Evolutionary conservation across 2,888 invertebrate genomes (phyloP), one percentile per base, ranked within the genome.

Genomic region (Melanostoma mellinum): DNA sequence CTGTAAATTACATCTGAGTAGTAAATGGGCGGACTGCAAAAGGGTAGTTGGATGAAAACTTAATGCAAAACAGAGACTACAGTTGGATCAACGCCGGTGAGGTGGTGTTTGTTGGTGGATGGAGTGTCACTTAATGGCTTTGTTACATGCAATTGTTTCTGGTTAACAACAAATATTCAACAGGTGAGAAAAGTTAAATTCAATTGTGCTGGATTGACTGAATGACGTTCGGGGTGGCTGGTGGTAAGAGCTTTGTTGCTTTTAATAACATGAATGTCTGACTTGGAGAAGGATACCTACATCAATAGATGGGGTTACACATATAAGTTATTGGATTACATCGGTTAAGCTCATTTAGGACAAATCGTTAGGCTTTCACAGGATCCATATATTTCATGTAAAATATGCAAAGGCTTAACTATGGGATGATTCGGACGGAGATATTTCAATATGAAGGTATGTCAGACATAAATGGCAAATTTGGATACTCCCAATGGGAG

Each of bases 81-180:
- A 40, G 60, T 61, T 36, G 36, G 5, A 20, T 20, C n/a, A n/a
- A 2, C n/a, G 10, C 8, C 30, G 9, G 6, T n/a, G 48, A 8
- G 30, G 6, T 52, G 33, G n/a, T 56, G 20, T 6, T 50, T 30
- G 30, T 32, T 2, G 30, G 35, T 63, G 68, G 35, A 38, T 72
- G 20, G 55, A 69, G 63, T 55, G 52, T 53, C 63, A 75, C 71
- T 78, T 77, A 82, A 82, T 77, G 72, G 73, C 73, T 77, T 78
- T 77, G 73, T 82, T 82, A 69, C 82, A 82, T 77, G 77, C 82
- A 48, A 82, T 77, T 73, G 63, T 68, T 72, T 68, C 20, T 67
- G 68, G 68, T 40, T 52, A 72, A 61, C 9, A 56, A 44, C 32
- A 44, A 50, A 42, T 9, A 63, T 36, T 74, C 82, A 82, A 78